Base-by-base conservation (phyloP, 2,113 vertebrate genomes). In the Odocoileus hemionus region DNA sequence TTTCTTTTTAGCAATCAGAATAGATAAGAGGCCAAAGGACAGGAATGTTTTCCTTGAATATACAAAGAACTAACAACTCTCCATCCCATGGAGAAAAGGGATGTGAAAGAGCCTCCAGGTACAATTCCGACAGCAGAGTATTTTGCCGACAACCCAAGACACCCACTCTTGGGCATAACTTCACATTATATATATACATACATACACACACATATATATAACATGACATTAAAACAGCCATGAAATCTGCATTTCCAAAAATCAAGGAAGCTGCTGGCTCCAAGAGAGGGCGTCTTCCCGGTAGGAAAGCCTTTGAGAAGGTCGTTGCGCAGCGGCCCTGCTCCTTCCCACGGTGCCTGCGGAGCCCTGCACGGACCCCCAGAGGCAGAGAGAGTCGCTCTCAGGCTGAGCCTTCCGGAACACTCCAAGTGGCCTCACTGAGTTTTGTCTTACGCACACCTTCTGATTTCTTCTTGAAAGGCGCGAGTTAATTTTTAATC, bases 1-100 rank as follows among this genome's bases (percentile, higher is more conserved):
- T 94, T 86, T 90, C 82, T 83, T 86, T 89, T 92, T 78, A 83
- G 61, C 50, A 95, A 17, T 92, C 9, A 17, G 79, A 96, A 94
- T 25, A 55, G 55, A 76, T 30, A 76, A 84, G 57, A 76, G 8
- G 50, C 60, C 84, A 89, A 61, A 89, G 50, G 58, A 78, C 83
- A 89, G 67, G 4, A 86, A 43, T 36, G 21, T 36, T 36, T 70
- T 45, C 33, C 28, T 25, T 91, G 52, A 57, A 70, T 57, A 94
- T 10, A 67, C 28, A 25, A 43, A 92, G 64, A 36, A 86, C 39
- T 11, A n/a, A 76, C 50, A 94, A 57, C 55, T 60, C 11, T 58
- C 33, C 1, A 28, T 36, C 19, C 79, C 58, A 13, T 43, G 39
- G 43, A 86, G 70, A 55, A 0, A 50, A 30, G 23, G 43, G 54